Conservation (phyloP, 2,113 vertebrate species). For the Aix galericulata region DNA sequence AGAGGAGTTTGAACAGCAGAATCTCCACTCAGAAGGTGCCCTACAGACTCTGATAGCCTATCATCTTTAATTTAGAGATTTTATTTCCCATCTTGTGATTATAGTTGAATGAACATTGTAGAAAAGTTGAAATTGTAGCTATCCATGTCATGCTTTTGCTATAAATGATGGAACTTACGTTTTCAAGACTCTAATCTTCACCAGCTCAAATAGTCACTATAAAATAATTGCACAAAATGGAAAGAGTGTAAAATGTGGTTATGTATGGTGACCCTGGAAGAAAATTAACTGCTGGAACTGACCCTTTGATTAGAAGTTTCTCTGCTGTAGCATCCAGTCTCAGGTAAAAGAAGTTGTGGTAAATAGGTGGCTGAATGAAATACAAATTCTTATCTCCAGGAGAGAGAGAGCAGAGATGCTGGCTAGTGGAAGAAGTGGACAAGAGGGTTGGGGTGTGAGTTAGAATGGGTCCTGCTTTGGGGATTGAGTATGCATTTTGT, state of each 20-base stretch:
- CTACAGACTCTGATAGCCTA: constrained; percentile 41
- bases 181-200: constrained; percentile 50
- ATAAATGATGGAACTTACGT: not conserved
- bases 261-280: not conserved
- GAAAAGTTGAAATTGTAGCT: constrained; percentile 57
- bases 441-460: not conserved
- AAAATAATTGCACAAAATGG: constrained; percentile 13
- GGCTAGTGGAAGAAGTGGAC: not conserved
- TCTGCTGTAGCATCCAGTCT: not conserved
- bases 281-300: constrained; percentile 18
- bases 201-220: not conserved
- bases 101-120: constrained; percentile 34
- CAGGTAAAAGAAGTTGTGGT: not conserved
- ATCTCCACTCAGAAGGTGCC: constrained; percentile 24
- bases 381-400: not conserved
- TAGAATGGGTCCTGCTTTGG: not conserved
- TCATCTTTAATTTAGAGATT: constrained; percentile 64
- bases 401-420: not conserved
- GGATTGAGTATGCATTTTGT: not conserved
- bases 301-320: constrained; percentile 20
- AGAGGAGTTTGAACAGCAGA: constrained; percentile 9
- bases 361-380: not conserved
- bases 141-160: constrained; percentile 12
- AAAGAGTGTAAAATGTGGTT: not conserved
- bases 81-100: constrained; percentile 59